A percentile compares a stretch with the other conserved stretches of the same genome.
These are phyloP conservation scores for Agrypnus murinus DNA, from an alignment of 2,888 invertebrate species.

Conservation along the genomic window DNA sequence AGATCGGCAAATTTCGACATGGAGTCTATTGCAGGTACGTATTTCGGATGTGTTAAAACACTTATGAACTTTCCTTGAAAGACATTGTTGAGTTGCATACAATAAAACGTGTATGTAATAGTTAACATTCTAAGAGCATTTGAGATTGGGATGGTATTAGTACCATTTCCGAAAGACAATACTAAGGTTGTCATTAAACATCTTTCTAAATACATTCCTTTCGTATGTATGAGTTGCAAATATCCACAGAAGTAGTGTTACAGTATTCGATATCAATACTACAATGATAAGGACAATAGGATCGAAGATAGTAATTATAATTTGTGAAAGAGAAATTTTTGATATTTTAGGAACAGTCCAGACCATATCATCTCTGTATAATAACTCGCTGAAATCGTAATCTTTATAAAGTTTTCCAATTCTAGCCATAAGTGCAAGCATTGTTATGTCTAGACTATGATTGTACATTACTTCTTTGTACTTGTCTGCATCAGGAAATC, in stretches of 20 bases:
- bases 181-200: neutral
- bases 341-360: neutral
- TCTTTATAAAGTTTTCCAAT: neutral
- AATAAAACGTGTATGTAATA: neutral
- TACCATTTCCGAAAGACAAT: neutral
- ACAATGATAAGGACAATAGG: neutral
- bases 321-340: neutral
- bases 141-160: neutral
- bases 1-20: neutral
- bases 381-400: neutral
- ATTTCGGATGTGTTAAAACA: neutral
- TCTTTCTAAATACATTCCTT: neutral
- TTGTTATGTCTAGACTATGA: neutral
- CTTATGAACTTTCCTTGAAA: conserved; percentile 10
- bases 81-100: neutral
- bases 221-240: neutral
- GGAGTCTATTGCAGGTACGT: neutral
- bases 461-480: neutral
- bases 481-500: too few relatives aligned
- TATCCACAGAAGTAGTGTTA: neutral
- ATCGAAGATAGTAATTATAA: neutral
- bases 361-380: neutral
- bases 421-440: neutral
- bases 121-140: neutral
- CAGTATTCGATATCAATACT: neutral